Percentiles rank a stretch among this genome's conserved stretches.
These are phyloP conservation scores for Oncorhynchus nerka DNA, from an alignment of 2,113 vertebrate species.

Conservation along the genomic window DNA sequence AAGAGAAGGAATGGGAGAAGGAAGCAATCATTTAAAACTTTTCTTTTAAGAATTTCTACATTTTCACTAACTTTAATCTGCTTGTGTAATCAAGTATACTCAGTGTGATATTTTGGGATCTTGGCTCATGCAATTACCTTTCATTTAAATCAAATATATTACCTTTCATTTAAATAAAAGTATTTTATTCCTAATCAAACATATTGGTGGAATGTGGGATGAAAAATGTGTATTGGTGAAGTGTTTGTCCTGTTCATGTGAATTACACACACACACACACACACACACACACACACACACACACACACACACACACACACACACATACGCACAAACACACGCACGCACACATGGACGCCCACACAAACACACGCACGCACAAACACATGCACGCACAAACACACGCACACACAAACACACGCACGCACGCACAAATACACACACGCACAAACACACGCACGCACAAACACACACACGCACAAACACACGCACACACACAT, in stretches of 20 bases:
- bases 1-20: not conserved
- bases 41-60: not conserved
- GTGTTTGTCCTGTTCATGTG: not conserved
- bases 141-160: not conserved
- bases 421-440: not conserved
- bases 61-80: too few relatives aligned
- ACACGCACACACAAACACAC: not conserved
- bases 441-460: slow-evolving; percentile 4
- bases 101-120: too few relatives aligned
- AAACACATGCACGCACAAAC: not conserved
- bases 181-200: not conserved
- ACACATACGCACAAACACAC: slow-evolving; percentile 6
- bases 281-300: slow-evolving; percentile 14
- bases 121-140: too few relatives aligned
- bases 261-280: slow-evolving; percentile 8
- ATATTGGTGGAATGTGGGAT: not conserved
- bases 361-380: slow-evolving; percentile 2
- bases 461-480: not conserved
- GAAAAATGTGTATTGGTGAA: not conserved
- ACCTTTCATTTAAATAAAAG: not conserved
- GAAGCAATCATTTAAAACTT: not conserved
- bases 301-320: not conserved
- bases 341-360: slow-evolving; percentile 6
- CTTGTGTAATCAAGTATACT: too few relatives aligned
- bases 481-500: not conserved